Conservation (phyloP, 1,140 invertebrate genomes). For the Odontomachus brunneus region DNA sequence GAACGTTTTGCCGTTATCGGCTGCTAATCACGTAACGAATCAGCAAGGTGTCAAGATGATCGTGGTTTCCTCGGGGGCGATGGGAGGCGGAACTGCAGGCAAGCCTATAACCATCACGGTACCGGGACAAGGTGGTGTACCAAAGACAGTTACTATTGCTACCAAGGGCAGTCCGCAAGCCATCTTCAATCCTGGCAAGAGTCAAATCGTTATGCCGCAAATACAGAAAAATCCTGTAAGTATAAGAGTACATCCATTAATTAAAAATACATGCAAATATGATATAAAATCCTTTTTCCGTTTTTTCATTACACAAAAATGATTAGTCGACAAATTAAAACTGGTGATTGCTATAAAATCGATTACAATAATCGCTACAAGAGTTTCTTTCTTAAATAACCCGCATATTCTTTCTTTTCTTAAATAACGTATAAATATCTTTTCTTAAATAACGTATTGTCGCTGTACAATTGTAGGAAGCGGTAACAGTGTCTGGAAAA, state of each 20-base stretch:
- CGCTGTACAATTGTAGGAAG: conserved; percentile 84
- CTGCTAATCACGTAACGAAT: conserved; percentile 83
- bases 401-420: no score
- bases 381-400: no score
- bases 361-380: not conserved
- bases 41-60: conserved; percentile 89
- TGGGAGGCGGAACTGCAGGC: conserved; percentile 84
- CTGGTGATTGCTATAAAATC: not conserved
- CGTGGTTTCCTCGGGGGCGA: conserved; percentile 86
- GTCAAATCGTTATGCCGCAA: conserved; percentile 85
- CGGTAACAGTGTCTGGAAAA: conserved; percentile 89
- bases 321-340: conserved; percentile 7
- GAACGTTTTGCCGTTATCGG: conserved; percentile 83
- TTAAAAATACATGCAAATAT: not conserved
- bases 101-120: conserved; percentile 91
- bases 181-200: conserved; percentile 83
- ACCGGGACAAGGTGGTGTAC: conserved; percentile 86
- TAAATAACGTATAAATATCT: not conserved
- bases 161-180: conserved; percentile 82
- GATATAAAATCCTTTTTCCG: not conserved
- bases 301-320: not conserved
- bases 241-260: not conserved
- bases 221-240: conserved; percentile 81
- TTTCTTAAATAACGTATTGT: not conserved
- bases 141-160: conserved; percentile 88